Base-by-base conservation (phyloP, 2,113 vertebrate genomes). In the Pseudorhombus dupliciocellatus region DNA sequence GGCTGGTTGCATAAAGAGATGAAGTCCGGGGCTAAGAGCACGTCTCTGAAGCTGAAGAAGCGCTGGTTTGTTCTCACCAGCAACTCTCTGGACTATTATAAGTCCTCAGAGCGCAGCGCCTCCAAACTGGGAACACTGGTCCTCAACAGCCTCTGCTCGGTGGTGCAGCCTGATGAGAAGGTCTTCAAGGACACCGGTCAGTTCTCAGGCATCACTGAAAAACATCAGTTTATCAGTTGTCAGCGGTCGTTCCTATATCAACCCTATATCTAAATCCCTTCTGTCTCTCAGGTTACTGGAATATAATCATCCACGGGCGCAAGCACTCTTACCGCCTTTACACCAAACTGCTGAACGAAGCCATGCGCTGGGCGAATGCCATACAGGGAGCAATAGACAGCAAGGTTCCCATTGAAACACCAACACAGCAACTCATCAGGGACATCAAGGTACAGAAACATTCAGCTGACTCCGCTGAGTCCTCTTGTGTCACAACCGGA, bases 1-100 rank as follows among this genome's bases (percentile, higher is more conserved):
- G 96, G 96, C 18, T 98, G 96, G 96, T 88, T 98, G 22, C 95
- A 97, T 53, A 98, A 98, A 79, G 96, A 96, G 84, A 94, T 98
- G 78, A 96, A 95, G 81, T 93, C 93, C 4, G 94, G 93, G 65
- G 94, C 89, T 21, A 97, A 97, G 86, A 95, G 93, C 79, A 94
- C 94, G 2, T 95, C 95, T 46, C 92, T 96, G 77, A 97, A 96
- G 87, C 92, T 98, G 87, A 97, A 97, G 92, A 96, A 96, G 67
- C 95, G 96, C 84, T 98, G 96, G 96, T 96, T 98, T 79, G 95
- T 98, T 40, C 91, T 98, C 79, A 98, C 94, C 60, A 94, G 89
- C 44, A 96, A 92, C 81, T 96, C 96, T 15, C 88, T 98, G 0
- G 96, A 98, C 75, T 97, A 98, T 70, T 98, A 95, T 85, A 97